phyloP scores from a whole-genome alignment of 2,113 vertebrate species.

The Syngnathus scovelli region DNA sequence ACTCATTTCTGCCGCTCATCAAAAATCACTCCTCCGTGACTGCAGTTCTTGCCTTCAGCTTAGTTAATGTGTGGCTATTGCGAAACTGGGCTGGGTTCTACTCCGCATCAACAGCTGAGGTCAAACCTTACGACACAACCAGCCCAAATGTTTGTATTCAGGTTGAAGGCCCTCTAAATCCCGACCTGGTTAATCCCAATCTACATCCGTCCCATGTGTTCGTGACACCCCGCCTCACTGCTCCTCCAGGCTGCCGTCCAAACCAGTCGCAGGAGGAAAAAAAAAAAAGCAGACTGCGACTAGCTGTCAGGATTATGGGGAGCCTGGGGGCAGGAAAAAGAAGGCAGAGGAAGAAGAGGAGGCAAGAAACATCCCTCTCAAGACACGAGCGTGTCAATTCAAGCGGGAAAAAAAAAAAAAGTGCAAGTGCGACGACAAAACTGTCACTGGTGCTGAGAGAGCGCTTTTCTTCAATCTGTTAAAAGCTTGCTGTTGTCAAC shows the following conservation, averaged over 20 bases:
- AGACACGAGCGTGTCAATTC: neutral
- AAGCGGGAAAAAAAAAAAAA: neutral
- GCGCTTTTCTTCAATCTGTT: conserved; percentile 16
- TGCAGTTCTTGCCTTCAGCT: conserved; percentile 34
- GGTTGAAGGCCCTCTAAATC: conserved; percentile 39
- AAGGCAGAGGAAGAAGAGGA: neutral
- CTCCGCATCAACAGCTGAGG: conserved; percentile 4
- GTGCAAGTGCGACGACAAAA: conserved; percentile 1
- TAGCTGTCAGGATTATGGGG: conserved; percentile 10
- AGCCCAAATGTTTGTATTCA: conserved; percentile 17
- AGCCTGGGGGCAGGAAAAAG: neutral
- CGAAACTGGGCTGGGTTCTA: conserved; percentile 14
- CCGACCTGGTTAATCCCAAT: conserved; percentile 44
- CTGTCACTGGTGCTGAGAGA: conserved; percentile 2
- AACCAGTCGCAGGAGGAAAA: conserved; percentile 14
- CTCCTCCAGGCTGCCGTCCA: conserved; percentile 27
- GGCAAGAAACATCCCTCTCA: neutral
- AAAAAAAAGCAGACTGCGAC: conserved; percentile 4
- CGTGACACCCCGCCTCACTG: neutral
- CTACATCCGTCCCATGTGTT: conserved; percentile 1
- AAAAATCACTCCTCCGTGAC: neutral
- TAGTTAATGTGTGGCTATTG: conserved; percentile 54
- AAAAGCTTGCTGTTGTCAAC: conserved; percentile 4
- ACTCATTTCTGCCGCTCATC: neutral
- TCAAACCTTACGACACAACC: conserved; percentile 3